A percentile compares a stretch with the other conserved stretches of the same genome.
Conservation (phyloP, 2,113 vertebrate genomes). For the Rhinolophus ferrumequinum region DNA sequence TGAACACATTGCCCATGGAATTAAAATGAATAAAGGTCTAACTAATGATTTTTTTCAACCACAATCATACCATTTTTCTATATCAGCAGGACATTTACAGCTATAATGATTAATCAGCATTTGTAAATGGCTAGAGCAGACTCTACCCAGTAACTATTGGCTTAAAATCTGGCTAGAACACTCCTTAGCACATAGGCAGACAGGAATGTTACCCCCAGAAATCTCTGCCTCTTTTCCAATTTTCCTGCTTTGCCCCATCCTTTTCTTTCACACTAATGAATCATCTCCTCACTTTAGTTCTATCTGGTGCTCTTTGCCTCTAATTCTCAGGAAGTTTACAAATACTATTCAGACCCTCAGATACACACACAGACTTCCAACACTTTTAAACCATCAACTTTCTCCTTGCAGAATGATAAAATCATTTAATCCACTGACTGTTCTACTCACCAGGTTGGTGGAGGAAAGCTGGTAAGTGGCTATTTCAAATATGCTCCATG, state of each 20-base stretch:
- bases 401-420: not conserved
- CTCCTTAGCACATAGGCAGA: not conserved
- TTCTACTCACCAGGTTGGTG: slow-evolving; percentile 19
- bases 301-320: not conserved
- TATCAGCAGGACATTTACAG: not conserved
- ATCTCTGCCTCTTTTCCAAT: not conserved
- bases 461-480: not conserved
- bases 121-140: not conserved
- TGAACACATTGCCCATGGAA: not conserved
- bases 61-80: not conserved
- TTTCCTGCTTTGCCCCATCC: not conserved
- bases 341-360: not conserved
- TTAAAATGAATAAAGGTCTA: not conserved
- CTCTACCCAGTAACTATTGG: not conserved
- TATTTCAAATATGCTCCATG: not conserved
- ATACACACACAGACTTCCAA: not conserved
- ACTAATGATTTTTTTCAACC: not conserved
- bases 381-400: not conserved
- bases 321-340: not conserved
- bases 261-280: not conserved
- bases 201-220: not conserved
- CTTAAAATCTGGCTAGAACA: not conserved
- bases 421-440: not conserved
- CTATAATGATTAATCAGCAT: not conserved
- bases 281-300: not conserved